These are phyloP conservation scores for Hyppa rectilinea DNA, from an alignment of 2,888 invertebrate genomes.

Conservation along the genomic window DNA sequence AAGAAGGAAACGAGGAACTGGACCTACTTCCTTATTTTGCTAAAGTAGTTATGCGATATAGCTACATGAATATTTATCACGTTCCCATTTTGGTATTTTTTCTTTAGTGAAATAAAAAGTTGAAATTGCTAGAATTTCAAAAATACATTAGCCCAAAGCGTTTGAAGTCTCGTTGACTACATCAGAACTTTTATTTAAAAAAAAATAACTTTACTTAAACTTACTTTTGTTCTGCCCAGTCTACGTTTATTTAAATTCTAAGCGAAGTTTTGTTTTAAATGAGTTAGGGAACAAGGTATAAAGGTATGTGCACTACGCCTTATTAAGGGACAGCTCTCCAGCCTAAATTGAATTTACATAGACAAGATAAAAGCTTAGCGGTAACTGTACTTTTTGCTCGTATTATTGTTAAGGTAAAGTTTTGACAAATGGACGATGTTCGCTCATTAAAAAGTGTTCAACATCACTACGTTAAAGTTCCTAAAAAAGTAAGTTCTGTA, in stretches of 20 bases:
- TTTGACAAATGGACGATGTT: background rate
- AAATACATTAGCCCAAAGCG: constrained; percentile 35
- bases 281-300: constrained; percentile 20
- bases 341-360: constrained; percentile 24
- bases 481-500: background rate
- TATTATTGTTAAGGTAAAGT: constrained; percentile 9
- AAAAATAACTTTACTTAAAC: constrained; percentile 25
- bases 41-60: constrained; percentile 19
- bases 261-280: constrained; percentile 37
- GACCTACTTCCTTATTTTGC: constrained; percentile 14
- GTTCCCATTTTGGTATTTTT: background rate
- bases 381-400: background rate
- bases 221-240: constrained; percentile 15
- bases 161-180: constrained; percentile 41
- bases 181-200: constrained; percentile 38
- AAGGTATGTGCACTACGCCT: constrained; percentile 22
- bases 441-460: background rate
- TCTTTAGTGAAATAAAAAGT: background rate
- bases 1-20: constrained; percentile 30
- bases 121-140: constrained; percentile 23
- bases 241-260: constrained; percentile 40
- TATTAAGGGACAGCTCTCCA: constrained; percentile 23
- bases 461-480: background rate
- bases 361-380: constrained; percentile 27
- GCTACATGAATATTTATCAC: constrained; percentile 23